phyloP scores from a whole-genome alignment of 2,113 vertebrate genomes.

The Centropus unirufus region DNA sequence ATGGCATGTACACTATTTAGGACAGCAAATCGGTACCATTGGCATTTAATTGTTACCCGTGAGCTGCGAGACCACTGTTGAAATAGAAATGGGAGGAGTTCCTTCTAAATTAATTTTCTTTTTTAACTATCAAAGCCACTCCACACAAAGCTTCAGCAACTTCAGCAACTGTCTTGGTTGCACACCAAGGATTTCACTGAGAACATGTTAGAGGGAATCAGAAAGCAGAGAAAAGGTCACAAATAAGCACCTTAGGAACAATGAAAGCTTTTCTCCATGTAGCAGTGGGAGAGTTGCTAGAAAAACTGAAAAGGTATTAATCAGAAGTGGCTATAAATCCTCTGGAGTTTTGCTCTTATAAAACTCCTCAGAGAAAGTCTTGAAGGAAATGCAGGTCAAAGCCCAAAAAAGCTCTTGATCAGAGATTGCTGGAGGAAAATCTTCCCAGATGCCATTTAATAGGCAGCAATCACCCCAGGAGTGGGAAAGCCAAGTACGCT shows the following conservation, averaged over 20 bases:
- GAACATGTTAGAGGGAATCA: slow-evolving; percentile 80
- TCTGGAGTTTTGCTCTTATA: slow-evolving; percentile 88
- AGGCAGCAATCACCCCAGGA: slow-evolving; percentile 89
- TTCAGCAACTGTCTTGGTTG: slow-evolving; percentile 79
- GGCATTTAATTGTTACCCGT: not conserved
- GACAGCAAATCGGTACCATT: not conserved
- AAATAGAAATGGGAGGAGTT: slow-evolving; percentile 53
- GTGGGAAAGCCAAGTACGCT: slow-evolving; percentile 86
- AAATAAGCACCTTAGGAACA: slow-evolving; percentile 85
- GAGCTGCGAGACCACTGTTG: slow-evolving; percentile 22
- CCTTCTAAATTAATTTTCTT: slow-evolving; percentile 51
- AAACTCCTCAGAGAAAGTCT: slow-evolving; percentile 89
- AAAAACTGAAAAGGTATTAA: slow-evolving; percentile 87
- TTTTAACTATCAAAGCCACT: slow-evolving; percentile 70
- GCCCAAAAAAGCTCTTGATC: slow-evolving; percentile 90
- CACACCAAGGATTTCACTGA: slow-evolving; percentile 79
- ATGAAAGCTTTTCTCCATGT: slow-evolving; percentile 84
- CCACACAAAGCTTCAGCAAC: slow-evolving; percentile 71
- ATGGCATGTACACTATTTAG: not conserved
- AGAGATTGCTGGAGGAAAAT: slow-evolving; percentile 88
- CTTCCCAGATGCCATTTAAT: slow-evolving; percentile 88
- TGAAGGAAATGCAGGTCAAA: slow-evolving; percentile 89
- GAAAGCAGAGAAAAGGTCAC: slow-evolving; percentile 84
- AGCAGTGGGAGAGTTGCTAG: slow-evolving; percentile 83
- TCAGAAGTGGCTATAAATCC: slow-evolving; percentile 90